Evolutionary conservation across 2,113 vertebrate genomes (phyloP), one percentile per base, ranked within the genome.

Genomic region (Ammodramus savannarum): DNA sequence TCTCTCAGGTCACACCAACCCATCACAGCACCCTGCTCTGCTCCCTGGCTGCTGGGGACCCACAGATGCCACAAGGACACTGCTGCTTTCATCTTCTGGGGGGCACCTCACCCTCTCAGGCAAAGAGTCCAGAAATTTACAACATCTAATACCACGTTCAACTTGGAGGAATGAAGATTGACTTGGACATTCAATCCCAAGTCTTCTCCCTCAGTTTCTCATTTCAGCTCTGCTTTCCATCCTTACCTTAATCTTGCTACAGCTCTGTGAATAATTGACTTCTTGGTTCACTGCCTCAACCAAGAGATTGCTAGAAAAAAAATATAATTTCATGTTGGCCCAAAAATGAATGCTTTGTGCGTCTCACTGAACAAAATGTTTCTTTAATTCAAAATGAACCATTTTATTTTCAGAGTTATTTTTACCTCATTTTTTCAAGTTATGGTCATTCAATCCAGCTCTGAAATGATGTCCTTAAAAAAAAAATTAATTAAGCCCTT

Each of bases 201-300:
- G 23, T 93, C 88, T 90, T 91, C 80, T 84, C 73, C 39, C 76
- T 82, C 49, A 8, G 25, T 74, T 90, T 92, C 81, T 95, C 49
- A 36, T 85, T 89, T 87, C 58, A 36, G 41, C 18, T 92, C 69
- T 85, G 71, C 74, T 95, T 95, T 87, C 84, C 34, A 38, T 87
- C 74, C 58, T 89, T 88, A 94, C 94, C 94, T 95, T 95, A 82
- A 95, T 85, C 87, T 91, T 79, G 71, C 84, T 94, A 91, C 41
- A 89, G 87, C 41, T 85, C 94, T 95, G 82, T 80, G 88, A 90
- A 90, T 93, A 96, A 96, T 43, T 94, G 95, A 75, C 81, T 95
- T 89, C 65, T 93, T 93, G 94, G 94, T 97, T 94, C 94, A 88
- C 82, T 95, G 90, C 92, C 94, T 96, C 92, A 96, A 97, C 76